Conservation (phyloP, 1,140 invertebrate genomes). For the Mercenaria mercenaria region DNA sequence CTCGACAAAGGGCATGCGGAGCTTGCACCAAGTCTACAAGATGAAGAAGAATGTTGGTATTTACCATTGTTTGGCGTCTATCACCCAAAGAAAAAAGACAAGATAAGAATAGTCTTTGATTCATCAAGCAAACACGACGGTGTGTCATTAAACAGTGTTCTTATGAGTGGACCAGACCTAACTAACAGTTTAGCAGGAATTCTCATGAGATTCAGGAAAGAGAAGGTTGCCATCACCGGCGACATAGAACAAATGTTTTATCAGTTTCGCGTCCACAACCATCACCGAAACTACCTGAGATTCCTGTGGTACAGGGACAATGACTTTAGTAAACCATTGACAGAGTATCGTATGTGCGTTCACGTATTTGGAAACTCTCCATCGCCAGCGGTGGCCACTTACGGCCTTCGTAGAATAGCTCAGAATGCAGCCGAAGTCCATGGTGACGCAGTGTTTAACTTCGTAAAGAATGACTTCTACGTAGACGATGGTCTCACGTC, state of each 20-base stretch:
- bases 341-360: slow-evolving; percentile 62
- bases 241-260: slow-evolving; percentile 59
- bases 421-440: neutral
- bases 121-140: slow-evolving; percentile 51
- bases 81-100: slow-evolving; percentile 64
- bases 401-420: slow-evolving; percentile 29
- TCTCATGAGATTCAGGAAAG: slow-evolving; percentile 64
- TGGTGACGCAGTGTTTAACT: neutral
- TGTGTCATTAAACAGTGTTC: slow-evolving; percentile 63
- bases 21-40: slow-evolving; percentile 17
- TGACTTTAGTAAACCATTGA: neutral
- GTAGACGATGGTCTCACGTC: slow-evolving; percentile 56
- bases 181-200: slow-evolving; percentile 73
- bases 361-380: slow-evolving; percentile 59
- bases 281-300: slow-evolving; percentile 49
- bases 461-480: slow-evolving; percentile 55
- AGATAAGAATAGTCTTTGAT: slow-evolving; percentile 63
- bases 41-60: slow-evolving; percentile 58
- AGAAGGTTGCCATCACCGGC: slow-evolving; percentile 4
- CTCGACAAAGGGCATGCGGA: slow-evolving; percentile 51
- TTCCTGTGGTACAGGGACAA: slow-evolving; percentile 63
- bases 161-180: slow-evolving; percentile 72
- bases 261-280: neutral
- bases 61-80: slow-evolving; percentile 67
- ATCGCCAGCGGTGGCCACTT: slow-evolving; percentile 59